phyloP scores from a whole-genome alignment of 2,888 invertebrate species.

The Philereme transversata region DNA sequence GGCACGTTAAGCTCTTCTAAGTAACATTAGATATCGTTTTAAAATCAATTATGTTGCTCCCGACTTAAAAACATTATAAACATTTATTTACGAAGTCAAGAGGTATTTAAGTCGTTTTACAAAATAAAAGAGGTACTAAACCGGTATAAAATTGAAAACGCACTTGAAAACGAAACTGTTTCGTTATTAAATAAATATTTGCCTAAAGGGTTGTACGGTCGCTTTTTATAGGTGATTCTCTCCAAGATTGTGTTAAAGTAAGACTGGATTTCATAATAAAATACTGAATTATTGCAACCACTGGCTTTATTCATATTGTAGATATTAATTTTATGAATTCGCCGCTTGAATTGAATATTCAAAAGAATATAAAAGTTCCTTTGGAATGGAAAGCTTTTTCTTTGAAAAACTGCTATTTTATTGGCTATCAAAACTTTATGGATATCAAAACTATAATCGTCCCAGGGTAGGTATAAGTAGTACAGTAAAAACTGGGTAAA shows the following conservation, averaged over 20 bases:
- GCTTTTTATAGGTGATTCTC: constrained; percentile 49
- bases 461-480: neutral
- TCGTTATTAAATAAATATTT: constrained; percentile 51
- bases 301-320: constrained; percentile 34
- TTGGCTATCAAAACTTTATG: constrained; percentile 20
- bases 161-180: constrained; percentile 41
- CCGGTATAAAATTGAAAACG: constrained; percentile 34
- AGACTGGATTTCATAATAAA: constrained; percentile 44
- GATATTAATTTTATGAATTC: constrained; percentile 37
- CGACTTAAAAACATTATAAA: neutral
- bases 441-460: constrained; percentile 9
- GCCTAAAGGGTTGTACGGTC: constrained; percentile 45
- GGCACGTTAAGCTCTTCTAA: constrained; percentile 7
- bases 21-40: constrained; percentile 4
- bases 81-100: constrained; percentile 4
- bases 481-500: neutral
- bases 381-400: constrained; percentile 13
- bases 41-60: constrained; percentile 8
- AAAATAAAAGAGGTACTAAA: constrained; percentile 18
- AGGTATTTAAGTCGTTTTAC: constrained; percentile 10
- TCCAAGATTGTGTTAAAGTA: constrained; percentile 42
- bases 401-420: constrained; percentile 23
- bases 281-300: constrained; percentile 44
- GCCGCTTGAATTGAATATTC: constrained; percentile 37
- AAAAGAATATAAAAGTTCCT: constrained; percentile 28